phyloP scores from a whole-genome alignment of 2,888 invertebrate genomes.

The Tinea pellionella region DNA sequence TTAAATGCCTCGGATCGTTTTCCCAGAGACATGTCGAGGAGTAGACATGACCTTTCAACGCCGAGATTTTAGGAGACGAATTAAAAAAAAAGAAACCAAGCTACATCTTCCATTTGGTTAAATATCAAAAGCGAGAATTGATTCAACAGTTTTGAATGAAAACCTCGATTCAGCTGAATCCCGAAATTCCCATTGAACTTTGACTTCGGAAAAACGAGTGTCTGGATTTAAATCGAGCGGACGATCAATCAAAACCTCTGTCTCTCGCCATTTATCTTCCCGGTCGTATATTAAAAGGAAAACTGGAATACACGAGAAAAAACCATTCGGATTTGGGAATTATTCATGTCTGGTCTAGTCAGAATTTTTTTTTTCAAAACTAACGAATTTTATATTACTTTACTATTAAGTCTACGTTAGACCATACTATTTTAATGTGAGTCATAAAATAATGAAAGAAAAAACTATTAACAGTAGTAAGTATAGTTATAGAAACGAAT shows the following conservation, averaged over 20 bases:
- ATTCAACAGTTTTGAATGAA: conserved; percentile 6
- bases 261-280: conserved; percentile 58
- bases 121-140: conserved; percentile 7
- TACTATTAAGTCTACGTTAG: not conserved
- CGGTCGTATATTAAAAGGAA: conserved; percentile 53
- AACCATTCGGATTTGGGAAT: conserved; percentile 28
- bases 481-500: not conserved
- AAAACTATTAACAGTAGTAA: too few relatives aligned
- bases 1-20: conserved; percentile 16
- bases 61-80: conserved; percentile 1
- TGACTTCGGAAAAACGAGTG: conserved; percentile 13
- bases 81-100: not conserved
- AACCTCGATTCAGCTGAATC: conserved; percentile 5
- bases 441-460: not conserved
- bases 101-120: not conserved
- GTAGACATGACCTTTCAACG: not conserved
- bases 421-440: not conserved
- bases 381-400: not conserved
- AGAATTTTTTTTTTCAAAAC: too few relatives aligned
- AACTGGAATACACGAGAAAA: conserved; percentile 26
- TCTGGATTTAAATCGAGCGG: conserved; percentile 33
- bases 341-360: conserved; percentile 29
- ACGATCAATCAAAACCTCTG: conserved; percentile 55
- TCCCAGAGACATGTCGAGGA: conserved; percentile 4
- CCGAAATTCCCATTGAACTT: conserved; percentile 9